phyloP scores from a whole-genome alignment of 2,888 invertebrate genomes.

The Pimpla rufipes region DNA sequence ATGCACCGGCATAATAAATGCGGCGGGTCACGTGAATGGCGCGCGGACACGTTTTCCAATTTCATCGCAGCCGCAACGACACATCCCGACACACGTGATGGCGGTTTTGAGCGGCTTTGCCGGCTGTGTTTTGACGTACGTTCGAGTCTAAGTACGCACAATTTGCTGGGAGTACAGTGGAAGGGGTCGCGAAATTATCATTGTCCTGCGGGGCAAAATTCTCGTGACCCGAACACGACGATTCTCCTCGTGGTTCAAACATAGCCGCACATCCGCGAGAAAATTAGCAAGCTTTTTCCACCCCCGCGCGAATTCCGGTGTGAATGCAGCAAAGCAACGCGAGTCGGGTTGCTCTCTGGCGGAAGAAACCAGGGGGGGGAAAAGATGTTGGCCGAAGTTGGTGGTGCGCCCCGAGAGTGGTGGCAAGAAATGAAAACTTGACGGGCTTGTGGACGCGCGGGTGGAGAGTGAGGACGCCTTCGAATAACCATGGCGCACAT shows the following conservation, averaged over 20 bases:
- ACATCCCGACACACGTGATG: constrained; percentile 32
- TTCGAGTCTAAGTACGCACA: constrained; percentile 27
- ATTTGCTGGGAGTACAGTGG: constrained; percentile 17
- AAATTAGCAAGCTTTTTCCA: constrained; percentile 6
- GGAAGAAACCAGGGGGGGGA: constrained; percentile 21
- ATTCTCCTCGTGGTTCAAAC: constrained; percentile 1
- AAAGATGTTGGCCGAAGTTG: constrained; percentile 48
- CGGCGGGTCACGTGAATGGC: constrained; percentile 61
- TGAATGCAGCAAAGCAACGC: constrained; percentile 27
- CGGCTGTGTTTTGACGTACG: constrained; percentile 2
- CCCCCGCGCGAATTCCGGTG: not conserved
- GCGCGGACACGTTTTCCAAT: constrained; percentile 64
- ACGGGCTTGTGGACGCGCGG: constrained; percentile 36
- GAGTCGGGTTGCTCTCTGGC: not conserved
- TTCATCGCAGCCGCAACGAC: constrained; percentile 37
- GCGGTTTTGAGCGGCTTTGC: constrained; percentile 8
- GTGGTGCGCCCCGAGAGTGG: constrained; percentile 31
- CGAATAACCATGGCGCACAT: constrained; percentile 58
- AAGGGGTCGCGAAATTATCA: not conserved
- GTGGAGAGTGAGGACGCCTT: constrained; percentile 27
- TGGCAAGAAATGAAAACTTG: constrained; percentile 61
- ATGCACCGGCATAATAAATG: constrained; percentile 43
- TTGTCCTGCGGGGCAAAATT: constrained; percentile 34
- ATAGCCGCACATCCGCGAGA: not conserved
- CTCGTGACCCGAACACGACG: constrained; percentile 38